Percentiles rank a stretch among this genome's conserved stretches.
Evolutionary conservation across 2,797 vertebrate genomes (phyloP).

Genomic region (Falco novaeseelandiae): DNA sequence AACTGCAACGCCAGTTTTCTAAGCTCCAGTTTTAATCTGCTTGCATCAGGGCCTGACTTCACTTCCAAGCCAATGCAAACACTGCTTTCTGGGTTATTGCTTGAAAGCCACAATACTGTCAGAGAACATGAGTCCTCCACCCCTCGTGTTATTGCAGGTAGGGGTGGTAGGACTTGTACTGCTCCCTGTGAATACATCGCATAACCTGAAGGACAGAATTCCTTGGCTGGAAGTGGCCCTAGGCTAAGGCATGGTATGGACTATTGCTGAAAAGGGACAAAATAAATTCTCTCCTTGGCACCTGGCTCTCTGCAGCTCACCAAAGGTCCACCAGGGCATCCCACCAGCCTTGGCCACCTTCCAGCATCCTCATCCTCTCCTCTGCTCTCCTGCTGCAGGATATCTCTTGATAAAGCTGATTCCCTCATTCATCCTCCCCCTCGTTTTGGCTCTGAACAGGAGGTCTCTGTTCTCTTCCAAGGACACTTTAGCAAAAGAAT

Average conservation of each 20-base stretch:
- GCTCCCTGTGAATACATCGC: background rate
- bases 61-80: background rate
- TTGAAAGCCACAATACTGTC: background rate
- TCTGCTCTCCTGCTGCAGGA: background rate
- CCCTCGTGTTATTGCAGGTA: background rate
- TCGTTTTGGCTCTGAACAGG: background rate
- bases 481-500: background rate
- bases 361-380: background rate
- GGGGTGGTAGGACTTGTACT: fast-evolving
- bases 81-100: background rate
- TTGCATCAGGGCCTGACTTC: background rate
- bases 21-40: background rate
- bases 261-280: background rate
- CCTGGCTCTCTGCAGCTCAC: background rate
- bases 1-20: background rate
- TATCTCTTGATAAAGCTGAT: background rate
- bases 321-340: background rate
- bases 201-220: background rate
- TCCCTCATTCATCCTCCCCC: background rate
- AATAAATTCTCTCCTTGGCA: background rate
- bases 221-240: background rate
- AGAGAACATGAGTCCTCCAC: background rate
- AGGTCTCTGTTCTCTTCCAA: conserved; percentile 24
- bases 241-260: background rate
- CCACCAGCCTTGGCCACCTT: background rate